Base-by-base conservation (phyloP, 64 coral and sea anemone genomes). In the Orbicella faveolata region DNA sequence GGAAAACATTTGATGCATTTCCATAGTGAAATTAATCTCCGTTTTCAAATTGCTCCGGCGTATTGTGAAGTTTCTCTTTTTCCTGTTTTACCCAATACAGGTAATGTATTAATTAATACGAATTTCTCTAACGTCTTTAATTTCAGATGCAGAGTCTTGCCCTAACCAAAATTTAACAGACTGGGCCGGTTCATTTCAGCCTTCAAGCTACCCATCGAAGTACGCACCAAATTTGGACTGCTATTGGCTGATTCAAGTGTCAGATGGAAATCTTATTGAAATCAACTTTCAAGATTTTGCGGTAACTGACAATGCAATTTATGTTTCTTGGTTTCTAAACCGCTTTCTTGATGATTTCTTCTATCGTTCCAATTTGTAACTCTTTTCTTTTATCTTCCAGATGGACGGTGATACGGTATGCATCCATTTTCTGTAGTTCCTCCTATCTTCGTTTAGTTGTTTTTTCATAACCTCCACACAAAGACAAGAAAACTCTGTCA, bases 211-310 rank as follows among this genome's bases (percentile, higher is more conserved):
- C 75, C 36, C 36, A 39, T 17, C 2, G 44, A 41, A 41, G 1
- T 41, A 77, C 12, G 55, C 52, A 26, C 25, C 66, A 51, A 90
- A 90, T 34, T 54, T 90, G 37, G 89, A 90, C 68, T 90, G 79
- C 34, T 83, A 90, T 34, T 90, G 89, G 89, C 21, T 63, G 16
- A 14, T 90, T 39, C 52, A 74, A 36, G 89, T 84, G 35, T 82
- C 89, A 17, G 65, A 70, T 36, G 89, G 89, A 34, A 90, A 84
- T 75, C 21, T 83, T 23, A 61, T 90, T 33, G 68, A 72, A 53
- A 19, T 90, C 8, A 23, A 37, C 6, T 84, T 90, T 63, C 52
- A 75, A 53, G 67, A 57, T 37, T 90, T 90, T 74, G 9, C 0
- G 64, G 89, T 90, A 83, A 61, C 68, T 30, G 19, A 34, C 51